A percentile compares a stretch with the other conserved stretches of the same genome.
Evolutionary conservation across 2,797 vertebrate genomes (phyloP).

Genomic region (Megaceryle alcyon): DNA sequence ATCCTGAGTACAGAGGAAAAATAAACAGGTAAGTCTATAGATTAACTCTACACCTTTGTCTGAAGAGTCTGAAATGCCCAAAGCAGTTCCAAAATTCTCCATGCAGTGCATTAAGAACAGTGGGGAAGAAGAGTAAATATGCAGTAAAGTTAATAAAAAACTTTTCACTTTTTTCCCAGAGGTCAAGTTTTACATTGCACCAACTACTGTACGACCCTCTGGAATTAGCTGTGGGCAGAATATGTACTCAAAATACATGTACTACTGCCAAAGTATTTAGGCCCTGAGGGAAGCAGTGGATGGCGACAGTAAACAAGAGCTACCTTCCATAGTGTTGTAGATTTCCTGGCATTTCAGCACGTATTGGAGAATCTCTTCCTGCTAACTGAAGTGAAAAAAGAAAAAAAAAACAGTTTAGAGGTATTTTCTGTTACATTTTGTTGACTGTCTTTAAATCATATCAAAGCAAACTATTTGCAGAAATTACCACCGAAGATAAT

Average conservation of each 20-base stretch:
- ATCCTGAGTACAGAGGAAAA: background rate
- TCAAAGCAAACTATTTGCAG: background rate
- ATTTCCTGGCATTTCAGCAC: conserved; percentile 93
- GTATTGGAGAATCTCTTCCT: conserved; percentile 94
- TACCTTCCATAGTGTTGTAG: conserved; percentile 98
- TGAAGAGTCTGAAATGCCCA: background rate
- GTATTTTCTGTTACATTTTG: background rate
- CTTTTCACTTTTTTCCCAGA: background rate
- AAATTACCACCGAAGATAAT: background rate
- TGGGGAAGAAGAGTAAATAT: background rate
- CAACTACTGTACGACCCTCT: background rate
- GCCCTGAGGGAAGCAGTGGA: background rate
- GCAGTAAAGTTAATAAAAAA: background rate
- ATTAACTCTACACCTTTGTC: background rate
- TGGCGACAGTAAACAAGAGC: background rate
- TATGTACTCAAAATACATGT: background rate
- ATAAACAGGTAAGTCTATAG: background rate
- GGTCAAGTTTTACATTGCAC: background rate
- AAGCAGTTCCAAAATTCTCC: background rate
- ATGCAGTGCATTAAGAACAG: background rate
- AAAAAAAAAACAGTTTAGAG: conserved; percentile 5
- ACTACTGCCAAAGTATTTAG: background rate
- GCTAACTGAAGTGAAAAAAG: conserved; percentile 83
- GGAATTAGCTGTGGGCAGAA: background rate
- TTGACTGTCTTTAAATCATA: background rate